Conservation (phyloP, 2,113 vertebrate genomes). For the Candoia aspera region DNA sequence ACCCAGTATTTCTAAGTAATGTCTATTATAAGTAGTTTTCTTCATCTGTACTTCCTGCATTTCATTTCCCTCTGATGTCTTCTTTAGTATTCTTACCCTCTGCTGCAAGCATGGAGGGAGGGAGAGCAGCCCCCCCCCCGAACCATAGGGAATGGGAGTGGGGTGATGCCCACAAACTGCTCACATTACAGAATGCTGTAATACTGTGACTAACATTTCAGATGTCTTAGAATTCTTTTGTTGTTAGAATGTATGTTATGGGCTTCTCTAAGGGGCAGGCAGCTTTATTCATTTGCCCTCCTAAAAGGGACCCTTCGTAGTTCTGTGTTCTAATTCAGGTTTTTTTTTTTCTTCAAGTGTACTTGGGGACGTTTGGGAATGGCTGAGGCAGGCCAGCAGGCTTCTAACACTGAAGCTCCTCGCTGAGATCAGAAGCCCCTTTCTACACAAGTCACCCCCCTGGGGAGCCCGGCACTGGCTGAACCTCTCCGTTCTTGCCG, state of each 20-base stretch:
- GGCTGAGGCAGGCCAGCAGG: not conserved
- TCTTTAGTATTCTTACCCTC: not conserved
- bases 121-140: not conserved
- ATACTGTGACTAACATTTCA: not conserved
- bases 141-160: not conserved
- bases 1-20: not conserved
- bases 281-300: not conserved
- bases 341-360: not conserved
- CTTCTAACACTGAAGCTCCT: not conserved
- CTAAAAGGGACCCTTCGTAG: not conserved
- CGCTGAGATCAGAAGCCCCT: not conserved
- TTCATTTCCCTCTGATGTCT: not conserved
- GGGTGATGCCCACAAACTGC: not conserved
- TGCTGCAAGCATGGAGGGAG: not conserved
- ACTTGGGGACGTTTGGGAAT: not conserved
- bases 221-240: not conserved
- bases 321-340: not conserved
- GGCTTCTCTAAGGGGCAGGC: not conserved
- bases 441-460: not conserved
- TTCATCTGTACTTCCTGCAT: not conserved
- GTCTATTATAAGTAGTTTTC: not conserved
- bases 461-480: not conserved
- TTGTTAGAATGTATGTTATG: not conserved
- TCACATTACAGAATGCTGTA: too few relatives aligned
- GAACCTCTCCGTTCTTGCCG: slow-evolving; percentile 8